Evolutionary conservation across 2,888 invertebrate species (phyloP).

Genomic region (Tenthredo scrophulariae): DNA sequence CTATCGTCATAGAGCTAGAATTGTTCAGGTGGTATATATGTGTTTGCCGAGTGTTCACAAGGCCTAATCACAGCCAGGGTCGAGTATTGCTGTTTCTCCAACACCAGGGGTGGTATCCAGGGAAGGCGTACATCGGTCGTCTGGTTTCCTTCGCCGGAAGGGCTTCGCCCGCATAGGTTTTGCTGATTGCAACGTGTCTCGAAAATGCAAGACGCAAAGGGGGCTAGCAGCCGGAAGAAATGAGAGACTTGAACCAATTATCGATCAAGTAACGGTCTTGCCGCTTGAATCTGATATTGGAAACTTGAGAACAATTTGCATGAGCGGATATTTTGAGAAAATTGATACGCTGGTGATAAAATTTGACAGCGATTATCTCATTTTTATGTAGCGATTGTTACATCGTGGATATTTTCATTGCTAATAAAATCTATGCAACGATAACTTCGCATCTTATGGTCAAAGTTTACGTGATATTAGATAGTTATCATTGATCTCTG

Average conservation of each 20-base stretch:
- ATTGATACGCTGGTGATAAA: not conserved
- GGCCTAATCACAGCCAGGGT: constrained; percentile 35
- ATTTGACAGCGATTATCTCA: not conserved
- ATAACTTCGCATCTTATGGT: constrained; percentile 4
- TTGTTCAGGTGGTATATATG: constrained; percentile 14
- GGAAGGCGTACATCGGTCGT: not conserved
- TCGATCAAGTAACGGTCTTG: not conserved
- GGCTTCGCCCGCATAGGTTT: constrained; percentile 1
- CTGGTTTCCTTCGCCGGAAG: constrained; percentile 40
- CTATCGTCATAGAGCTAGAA: constrained; percentile 17
- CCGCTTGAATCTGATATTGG: not conserved
- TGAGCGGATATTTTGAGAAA: not conserved
- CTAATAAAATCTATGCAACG: not conserved
- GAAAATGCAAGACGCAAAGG: not conserved
- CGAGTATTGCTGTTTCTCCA: constrained; percentile 23
- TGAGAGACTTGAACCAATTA: not conserved
- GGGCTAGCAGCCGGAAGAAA: not conserved
- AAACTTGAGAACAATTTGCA: not conserved
- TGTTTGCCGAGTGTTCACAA: constrained; percentile 38
- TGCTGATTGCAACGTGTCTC: constrained; percentile 33
- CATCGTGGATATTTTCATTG: not conserved
- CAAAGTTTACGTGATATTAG: not conserved
- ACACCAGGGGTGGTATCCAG: not conserved
- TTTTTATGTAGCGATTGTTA: not conserved
- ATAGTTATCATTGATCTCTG: not conserved